A percentile compares a stretch with the other conserved stretches of the same genome.
phyloP scores from a whole-genome alignment of 2,113 vertebrate genomes.

The Reinhardtius hippoglossoides region DNA sequence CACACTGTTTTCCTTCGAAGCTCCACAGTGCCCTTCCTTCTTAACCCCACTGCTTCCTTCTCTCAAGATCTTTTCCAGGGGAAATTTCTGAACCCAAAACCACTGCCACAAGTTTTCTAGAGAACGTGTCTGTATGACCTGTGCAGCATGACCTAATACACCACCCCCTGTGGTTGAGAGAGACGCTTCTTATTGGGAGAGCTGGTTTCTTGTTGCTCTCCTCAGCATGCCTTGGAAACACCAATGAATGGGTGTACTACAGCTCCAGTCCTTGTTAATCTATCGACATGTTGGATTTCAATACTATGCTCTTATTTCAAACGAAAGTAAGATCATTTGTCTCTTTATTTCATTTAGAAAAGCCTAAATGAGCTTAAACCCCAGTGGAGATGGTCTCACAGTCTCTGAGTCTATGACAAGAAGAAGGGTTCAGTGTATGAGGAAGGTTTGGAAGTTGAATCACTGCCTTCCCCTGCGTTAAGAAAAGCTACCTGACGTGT shows the following conservation, averaged over 20 bases:
- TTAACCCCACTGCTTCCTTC: constrained; percentile 41
- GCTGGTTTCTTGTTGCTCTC: constrained; percentile 3
- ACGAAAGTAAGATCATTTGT: background rate
- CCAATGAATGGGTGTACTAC: constrained; percentile 10
- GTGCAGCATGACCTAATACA: constrained; percentile 5
- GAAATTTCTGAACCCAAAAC: constrained; percentile 42
- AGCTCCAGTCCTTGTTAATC: constrained; percentile 17
- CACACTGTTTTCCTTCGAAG: constrained; percentile 25
- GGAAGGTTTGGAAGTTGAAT: constrained; percentile 11
- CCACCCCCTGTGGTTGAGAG: constrained; percentile 14
- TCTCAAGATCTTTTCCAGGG: constrained; percentile 44
- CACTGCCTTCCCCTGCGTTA: background rate
- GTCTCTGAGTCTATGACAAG: constrained; percentile 7
- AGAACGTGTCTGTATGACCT: constrained; percentile 23
- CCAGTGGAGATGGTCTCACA: background rate
- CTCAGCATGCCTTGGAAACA: constrained; percentile 39
- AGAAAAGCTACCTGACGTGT: background rate
- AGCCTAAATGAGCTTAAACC: constrained; percentile 7
- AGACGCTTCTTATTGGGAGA: constrained; percentile 6
- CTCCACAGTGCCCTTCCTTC: constrained; percentile 48
- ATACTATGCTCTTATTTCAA: background rate
- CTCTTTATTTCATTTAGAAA: background rate
- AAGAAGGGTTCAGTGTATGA: background rate
- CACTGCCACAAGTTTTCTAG: constrained; percentile 72
- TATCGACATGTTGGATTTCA: constrained; percentile 14